Evolutionary conservation across 2,888 invertebrate genomes (phyloP).

Genomic region (Lepeophtheirus nordmannii): DNA sequence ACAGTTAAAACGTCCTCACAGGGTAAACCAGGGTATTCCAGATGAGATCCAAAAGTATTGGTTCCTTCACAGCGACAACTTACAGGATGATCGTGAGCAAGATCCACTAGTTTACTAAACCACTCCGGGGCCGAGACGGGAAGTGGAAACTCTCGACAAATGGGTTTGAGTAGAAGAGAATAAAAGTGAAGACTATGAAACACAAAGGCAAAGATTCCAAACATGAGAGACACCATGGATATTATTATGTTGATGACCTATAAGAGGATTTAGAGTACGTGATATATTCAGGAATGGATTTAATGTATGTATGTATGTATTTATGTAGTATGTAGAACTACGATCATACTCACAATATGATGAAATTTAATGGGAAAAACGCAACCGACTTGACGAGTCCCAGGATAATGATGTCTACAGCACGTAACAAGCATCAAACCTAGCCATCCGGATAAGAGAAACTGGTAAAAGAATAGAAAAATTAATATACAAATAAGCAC

Average conservation of each 20-base stretch:
- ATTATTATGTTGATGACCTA: too few relatives aligned
- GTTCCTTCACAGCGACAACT: background rate
- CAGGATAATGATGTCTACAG: background rate
- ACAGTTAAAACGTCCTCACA: background rate
- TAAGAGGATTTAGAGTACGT: too few relatives aligned
- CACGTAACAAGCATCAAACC: conserved; percentile 2
- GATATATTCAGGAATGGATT: too few relatives aligned
- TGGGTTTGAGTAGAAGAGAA: background rate
- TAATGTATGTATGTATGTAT: too few relatives aligned
- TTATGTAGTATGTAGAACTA: too few relatives aligned
- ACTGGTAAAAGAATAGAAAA: too few relatives aligned
- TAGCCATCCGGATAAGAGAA: conserved; percentile 1
- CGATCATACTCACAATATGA: background rate
- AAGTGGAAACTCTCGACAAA: background rate
- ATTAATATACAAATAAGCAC: too few relatives aligned
- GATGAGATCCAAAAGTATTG: background rate
- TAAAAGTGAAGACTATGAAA: background rate
- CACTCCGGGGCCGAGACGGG: background rate
- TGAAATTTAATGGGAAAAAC: background rate
- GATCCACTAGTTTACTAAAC: background rate
- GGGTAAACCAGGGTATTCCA: background rate
- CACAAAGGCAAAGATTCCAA: background rate
- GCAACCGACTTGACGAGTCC: background rate
- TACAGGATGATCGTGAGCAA: background rate
- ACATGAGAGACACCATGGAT: too few relatives aligned